Evolutionary conservation across 2,888 invertebrate species (phyloP).

Genomic region (Lasiommata megera): DNA sequence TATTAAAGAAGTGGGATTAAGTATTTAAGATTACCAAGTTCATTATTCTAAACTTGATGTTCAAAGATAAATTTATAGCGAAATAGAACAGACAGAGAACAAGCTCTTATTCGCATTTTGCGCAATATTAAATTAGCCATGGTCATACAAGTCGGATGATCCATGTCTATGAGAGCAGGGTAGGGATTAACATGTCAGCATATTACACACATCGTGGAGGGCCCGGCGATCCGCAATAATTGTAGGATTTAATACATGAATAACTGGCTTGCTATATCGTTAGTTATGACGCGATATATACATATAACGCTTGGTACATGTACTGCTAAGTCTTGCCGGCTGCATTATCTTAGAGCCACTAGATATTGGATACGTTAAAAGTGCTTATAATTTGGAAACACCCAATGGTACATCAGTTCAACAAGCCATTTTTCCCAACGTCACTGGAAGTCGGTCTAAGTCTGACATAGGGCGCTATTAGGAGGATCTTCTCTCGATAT

Average conservation of each 20-base stretch:
- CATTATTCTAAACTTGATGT: neutral
- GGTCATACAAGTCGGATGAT: constrained; percentile 41
- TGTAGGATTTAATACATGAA: constrained; percentile 23
- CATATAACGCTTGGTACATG: no score
- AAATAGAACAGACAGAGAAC: constrained; percentile 2
- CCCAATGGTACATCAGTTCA: no score
- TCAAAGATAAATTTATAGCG: constrained; percentile 13
- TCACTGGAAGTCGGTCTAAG: no score
- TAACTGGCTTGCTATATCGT: constrained; percentile 6
- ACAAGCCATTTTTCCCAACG: no score
- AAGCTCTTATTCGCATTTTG: constrained; percentile 21
- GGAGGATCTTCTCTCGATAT: no score
- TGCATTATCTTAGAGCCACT: no score
- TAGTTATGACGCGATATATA: neutral
- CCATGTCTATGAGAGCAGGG: constrained; percentile 37
- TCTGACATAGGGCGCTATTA: no score
- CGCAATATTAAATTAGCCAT: constrained; percentile 46
- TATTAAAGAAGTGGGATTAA: no score
- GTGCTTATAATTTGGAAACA: no score
- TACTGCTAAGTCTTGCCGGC: no score
- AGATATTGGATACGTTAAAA: no score
- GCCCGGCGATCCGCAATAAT: constrained; percentile 32
- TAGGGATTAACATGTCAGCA: constrained; percentile 53
- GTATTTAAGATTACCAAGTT: neutral
- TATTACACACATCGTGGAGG: constrained; percentile 44